phyloP scores from a whole-genome alignment of 2,888 invertebrate genomes.

The Galerucella calmariensis region DNA sequence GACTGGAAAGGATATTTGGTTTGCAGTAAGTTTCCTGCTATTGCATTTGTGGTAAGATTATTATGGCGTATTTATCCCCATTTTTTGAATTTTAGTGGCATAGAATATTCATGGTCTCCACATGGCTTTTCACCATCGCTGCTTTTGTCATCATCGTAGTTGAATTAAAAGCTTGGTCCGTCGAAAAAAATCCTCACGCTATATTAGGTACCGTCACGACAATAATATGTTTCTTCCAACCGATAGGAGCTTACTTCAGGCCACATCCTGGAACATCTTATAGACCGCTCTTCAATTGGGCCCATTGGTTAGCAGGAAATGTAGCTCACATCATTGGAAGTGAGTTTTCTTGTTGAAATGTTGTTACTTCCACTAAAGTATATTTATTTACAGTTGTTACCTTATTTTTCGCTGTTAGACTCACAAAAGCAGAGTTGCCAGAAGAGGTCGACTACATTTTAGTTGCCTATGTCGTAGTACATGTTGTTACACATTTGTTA shows the following conservation, averaged over 20 bases:
- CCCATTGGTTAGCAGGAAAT: slow-evolving; percentile 91
- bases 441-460: slow-evolving; percentile 89
- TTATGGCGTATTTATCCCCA: no score
- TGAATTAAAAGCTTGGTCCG: slow-evolving; percentile 80
- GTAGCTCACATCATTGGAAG: slow-evolving; percentile 87
- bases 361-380: not conserved
- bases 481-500: slow-evolving; percentile 87
- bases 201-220: slow-evolving; percentile 84
- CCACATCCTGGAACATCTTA: slow-evolving; percentile 80
- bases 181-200: slow-evolving; percentile 83
- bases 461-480: slow-evolving; percentile 89
- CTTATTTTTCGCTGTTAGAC: slow-evolving; percentile 90
- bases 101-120: slow-evolving; percentile 83
- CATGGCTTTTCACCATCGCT: slow-evolving; percentile 81
- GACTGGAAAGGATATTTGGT: slow-evolving; percentile 93
- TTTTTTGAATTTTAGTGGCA: slow-evolving; percentile 75
- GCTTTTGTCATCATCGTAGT: slow-evolving; percentile 86
- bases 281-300: slow-evolving; percentile 90
- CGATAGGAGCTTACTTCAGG: slow-evolving; percentile 86
- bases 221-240: slow-evolving; percentile 84
- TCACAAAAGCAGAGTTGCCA: slow-evolving; percentile 87
- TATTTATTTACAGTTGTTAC: slow-evolving; percentile 79
- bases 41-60: not conserved
- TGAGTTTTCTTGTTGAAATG: slow-evolving; percentile 66
- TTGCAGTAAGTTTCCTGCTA: slow-evolving; percentile 77